phyloP scores from a whole-genome alignment of 2,113 vertebrate species.

The Bufo gargarizans region DNA sequence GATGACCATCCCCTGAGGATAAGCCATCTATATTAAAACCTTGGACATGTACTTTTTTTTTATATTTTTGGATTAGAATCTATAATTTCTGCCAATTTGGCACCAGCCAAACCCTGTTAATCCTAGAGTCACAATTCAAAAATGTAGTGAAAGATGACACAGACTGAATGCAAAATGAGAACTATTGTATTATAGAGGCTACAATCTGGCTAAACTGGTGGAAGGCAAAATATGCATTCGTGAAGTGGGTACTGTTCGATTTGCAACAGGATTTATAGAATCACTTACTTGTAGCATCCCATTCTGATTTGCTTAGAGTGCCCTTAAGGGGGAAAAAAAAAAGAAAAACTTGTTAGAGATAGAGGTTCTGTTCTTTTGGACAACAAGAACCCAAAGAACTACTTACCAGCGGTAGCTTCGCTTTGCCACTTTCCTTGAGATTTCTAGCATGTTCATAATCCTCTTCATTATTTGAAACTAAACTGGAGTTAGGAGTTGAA shows the following conservation, averaged over 20 bases:
- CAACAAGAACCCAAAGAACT: not conserved
- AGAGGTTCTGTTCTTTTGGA: not conserved
- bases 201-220: too few relatives aligned
- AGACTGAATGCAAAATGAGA: too few relatives aligned
- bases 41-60: too few relatives aligned
- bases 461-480: conserved; percentile 69
- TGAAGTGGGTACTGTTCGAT: not conserved
- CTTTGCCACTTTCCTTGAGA: conserved; percentile 72
- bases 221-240: too few relatives aligned
- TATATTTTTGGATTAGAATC: too few relatives aligned
- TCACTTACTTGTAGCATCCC: conserved; percentile 94
- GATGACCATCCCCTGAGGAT: too few relatives aligned
- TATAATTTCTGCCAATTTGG: too few relatives aligned
- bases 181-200: too few relatives aligned
- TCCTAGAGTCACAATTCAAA: too few relatives aligned
- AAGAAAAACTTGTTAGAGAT: not conserved
- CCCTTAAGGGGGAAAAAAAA: conserved; percentile 74
- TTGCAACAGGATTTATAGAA: conserved; percentile 30
- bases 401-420: conserved; percentile 75
- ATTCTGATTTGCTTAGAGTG: conserved; percentile 92
- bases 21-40: too few relatives aligned
- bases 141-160: too few relatives aligned
- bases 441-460: conserved; percentile 77
- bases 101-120: too few relatives aligned
- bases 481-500: conserved; percentile 68